These are phyloP conservation scores for Nycteola revayana DNA, from an alignment of 2,888 invertebrate genomes.

Conservation along the genomic window DNA sequence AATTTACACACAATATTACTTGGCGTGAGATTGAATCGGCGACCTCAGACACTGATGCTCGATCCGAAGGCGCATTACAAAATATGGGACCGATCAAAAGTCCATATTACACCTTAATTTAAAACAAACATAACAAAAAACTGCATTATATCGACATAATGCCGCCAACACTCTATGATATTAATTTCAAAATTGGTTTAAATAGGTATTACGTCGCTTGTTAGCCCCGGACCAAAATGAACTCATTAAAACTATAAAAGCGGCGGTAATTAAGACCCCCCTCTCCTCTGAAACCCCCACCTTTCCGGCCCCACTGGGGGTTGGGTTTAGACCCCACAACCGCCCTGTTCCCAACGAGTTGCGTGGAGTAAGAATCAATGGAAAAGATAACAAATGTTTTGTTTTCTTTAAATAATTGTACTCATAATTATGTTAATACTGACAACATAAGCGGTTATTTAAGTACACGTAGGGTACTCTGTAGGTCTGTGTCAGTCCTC, in stretches of 20 bases:
- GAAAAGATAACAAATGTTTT: no score
- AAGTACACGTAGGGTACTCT: no score
- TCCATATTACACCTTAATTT: no score
- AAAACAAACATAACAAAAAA: constrained; percentile 5
- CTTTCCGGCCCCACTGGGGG: constrained; percentile 44
- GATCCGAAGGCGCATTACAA: no score
- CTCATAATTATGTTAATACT: no score
- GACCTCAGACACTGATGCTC: no score
- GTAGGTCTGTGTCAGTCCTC: no score
- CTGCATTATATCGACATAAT: constrained; percentile 45
- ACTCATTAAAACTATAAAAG: constrained; percentile 90
- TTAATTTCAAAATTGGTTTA: constrained; percentile 82
- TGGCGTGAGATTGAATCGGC: no score
- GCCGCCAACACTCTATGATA: constrained; percentile 56
- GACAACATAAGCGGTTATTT: no score
- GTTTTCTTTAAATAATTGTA: no score
- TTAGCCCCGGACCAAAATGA: constrained; percentile 86
- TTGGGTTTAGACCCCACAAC: constrained; percentile 49
- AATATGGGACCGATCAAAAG: no score
- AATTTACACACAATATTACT: no score
- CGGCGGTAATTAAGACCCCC: constrained; percentile 84
- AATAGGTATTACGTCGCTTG: constrained; percentile 80
- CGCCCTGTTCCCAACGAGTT: constrained; percentile 41
- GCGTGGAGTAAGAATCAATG: not conserved
- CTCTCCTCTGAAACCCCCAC: constrained; percentile 39